Conservation (phyloP, 2,113 vertebrate genomes). For the Cottus gobio region DNA sequence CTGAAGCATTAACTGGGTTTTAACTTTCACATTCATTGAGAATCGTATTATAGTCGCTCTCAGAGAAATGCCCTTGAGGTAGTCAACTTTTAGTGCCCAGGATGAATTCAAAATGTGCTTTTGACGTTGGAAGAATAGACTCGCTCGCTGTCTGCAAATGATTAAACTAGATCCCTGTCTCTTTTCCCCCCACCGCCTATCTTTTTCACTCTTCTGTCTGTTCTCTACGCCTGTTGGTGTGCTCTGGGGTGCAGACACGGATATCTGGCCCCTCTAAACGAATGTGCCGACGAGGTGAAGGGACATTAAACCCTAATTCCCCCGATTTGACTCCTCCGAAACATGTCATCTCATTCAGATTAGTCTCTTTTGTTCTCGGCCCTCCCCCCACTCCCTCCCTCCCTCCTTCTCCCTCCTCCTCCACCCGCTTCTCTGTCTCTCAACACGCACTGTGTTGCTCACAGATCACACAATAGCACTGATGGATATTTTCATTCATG, state of each 20-base stretch:
- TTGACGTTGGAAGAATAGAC: constrained; percentile 69
- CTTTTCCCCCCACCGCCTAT: constrained; percentile 26
- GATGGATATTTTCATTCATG: constrained; percentile 85
- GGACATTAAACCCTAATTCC: constrained; percentile 81
- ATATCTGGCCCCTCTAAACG: constrained; percentile 75
- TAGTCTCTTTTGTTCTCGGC: constrained; percentile 83
- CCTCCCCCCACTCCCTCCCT: constrained; percentile 15
- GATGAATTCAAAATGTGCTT: constrained; percentile 73
- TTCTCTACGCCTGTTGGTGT: constrained; percentile 64
- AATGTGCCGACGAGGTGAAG: constrained; percentile 75
- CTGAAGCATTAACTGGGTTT: constrained; percentile 42
- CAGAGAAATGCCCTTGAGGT: constrained; percentile 68
- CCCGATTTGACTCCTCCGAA: constrained; percentile 79
- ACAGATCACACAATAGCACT: constrained; percentile 74
- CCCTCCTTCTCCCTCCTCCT: constrained; percentile 21
- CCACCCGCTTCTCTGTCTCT: constrained; percentile 29
- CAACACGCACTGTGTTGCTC: constrained; percentile 62
- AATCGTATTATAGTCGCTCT: constrained; percentile 49
- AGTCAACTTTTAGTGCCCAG: constrained; percentile 62
- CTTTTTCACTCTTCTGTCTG: constrained; percentile 53
- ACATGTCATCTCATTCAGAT: constrained; percentile 84
- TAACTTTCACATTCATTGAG: constrained; percentile 62
- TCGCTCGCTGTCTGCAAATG: constrained; percentile 66
- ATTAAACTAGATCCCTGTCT: constrained; percentile 66
- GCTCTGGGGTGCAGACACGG: constrained; percentile 46